Conservation (phyloP, 2,113 vertebrate species). For the Gasterosteus aculeatus region DNA sequence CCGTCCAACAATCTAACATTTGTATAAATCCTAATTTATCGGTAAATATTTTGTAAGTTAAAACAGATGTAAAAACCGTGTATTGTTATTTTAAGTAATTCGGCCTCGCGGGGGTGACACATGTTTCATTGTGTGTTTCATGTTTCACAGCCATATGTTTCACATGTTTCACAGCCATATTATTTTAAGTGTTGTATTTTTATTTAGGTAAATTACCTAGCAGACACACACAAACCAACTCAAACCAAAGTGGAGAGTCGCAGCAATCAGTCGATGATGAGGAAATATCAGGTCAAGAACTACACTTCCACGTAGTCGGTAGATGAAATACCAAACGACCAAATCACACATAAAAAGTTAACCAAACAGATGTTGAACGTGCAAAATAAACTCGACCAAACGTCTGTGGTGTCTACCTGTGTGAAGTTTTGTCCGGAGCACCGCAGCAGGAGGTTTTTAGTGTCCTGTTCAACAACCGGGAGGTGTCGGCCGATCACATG, state of each 20-base stretch:
- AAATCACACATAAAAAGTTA: not conserved
- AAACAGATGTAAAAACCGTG: not conserved
- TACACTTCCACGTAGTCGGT: not conserved
- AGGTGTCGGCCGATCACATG: slow-evolving; percentile 36
- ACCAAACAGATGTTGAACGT: not conserved
- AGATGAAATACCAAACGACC: not conserved
- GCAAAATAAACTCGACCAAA: not conserved
- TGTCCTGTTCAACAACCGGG: slow-evolving; percentile 7
- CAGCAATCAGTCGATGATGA: not conserved
- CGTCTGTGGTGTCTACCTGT: not conserved
- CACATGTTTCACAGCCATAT: not conserved
- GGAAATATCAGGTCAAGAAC: not conserved
- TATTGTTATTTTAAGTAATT: not conserved
- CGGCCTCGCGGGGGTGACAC: not conserved
- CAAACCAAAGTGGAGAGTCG: not conserved
- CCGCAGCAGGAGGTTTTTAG: not conserved
- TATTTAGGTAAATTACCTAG: no score
- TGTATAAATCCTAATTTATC: not conserved
- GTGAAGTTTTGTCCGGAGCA: not conserved
- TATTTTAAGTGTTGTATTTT: not conserved
- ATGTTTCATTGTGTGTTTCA: no score
- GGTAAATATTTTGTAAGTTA: fast-evolving
- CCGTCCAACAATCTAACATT: not conserved
- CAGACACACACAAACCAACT: no score
- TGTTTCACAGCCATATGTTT: no score